Conservation (phyloP, 2,797 vertebrate genomes). For the Squalus acanthias region DNA sequence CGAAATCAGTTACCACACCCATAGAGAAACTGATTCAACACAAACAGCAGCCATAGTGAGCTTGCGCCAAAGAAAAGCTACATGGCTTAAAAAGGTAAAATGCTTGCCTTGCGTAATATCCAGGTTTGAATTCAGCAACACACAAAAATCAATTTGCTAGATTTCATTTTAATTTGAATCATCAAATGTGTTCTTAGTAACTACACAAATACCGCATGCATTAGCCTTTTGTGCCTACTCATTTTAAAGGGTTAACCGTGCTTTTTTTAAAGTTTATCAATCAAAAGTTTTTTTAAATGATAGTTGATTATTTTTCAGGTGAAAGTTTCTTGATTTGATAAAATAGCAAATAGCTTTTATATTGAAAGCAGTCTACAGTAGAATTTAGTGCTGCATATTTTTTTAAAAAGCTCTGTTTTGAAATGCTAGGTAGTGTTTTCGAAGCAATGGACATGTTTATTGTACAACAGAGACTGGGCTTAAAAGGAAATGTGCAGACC, state of each 20-base stretch:
- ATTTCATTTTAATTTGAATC: neutral
- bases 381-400: neutral
- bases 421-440: neutral
- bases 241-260: neutral
- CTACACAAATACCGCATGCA: neutral
- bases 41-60: neutral
- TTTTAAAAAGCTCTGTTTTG: neutral
- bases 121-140: neutral
- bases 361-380: neutral
- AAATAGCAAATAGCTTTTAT: neutral
- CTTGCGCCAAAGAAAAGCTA: neutral
- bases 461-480: neutral
- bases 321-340: neutral
- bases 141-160: neutral
- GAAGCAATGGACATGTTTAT: constrained; percentile 2
- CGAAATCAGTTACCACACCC: neutral
- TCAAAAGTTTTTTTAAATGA: neutral
- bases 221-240: neutral
- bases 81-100: neutral
- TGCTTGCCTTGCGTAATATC: neutral
- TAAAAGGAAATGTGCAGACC: constrained; percentile 24
- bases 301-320: neutral
- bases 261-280: neutral
- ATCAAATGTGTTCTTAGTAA: neutral
- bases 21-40: neutral